Conservation (phyloP, 2,888 invertebrate species). For the Odontomyia ornata region DNA sequence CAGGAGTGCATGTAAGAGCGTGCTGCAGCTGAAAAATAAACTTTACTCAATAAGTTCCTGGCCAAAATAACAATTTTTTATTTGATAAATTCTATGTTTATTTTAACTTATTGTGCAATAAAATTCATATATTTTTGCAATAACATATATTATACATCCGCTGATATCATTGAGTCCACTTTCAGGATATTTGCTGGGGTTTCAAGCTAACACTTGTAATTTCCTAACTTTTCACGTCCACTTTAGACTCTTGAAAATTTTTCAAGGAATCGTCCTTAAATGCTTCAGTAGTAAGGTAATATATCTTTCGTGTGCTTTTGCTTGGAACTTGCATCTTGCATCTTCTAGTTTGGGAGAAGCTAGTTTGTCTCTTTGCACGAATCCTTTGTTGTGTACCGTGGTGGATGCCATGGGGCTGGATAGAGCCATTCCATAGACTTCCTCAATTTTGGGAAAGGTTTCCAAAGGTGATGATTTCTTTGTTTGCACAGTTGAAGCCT, state of each 20-base stretch:
- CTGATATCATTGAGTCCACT: conserved; percentile 42
- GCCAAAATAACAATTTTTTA: too few species aligned
- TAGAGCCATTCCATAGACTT: conserved; percentile 61
- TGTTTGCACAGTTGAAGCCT: background rate
- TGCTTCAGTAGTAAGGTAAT: conserved; percentile 57
- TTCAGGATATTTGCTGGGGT: conserved; percentile 53
- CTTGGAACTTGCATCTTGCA: conserved; percentile 51
- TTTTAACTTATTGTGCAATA: conserved; percentile 24
- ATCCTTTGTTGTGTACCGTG: conserved; percentile 61
- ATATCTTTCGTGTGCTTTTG: conserved; percentile 57
- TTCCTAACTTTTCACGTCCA: conserved; percentile 56
- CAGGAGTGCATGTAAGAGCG: too few species aligned
- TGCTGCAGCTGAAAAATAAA: too few species aligned
- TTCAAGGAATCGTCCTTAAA: conserved; percentile 59
- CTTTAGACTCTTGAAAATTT: conserved; percentile 58
- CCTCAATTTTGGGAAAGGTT: conserved; percentile 60
- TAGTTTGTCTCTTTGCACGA: conserved; percentile 60
- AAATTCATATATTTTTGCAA: conserved; percentile 46
- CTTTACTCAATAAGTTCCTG: too few species aligned
- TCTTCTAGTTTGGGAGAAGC: conserved; percentile 48
- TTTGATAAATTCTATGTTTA: too few species aligned
- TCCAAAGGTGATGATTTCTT: conserved; percentile 56
- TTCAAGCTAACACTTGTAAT: conserved; percentile 61
- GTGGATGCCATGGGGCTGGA: conserved; percentile 57
- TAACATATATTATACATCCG: too few species aligned